Conservation (phyloP, 2,888 invertebrate genomes). For the Apamea anceps region DNA sequence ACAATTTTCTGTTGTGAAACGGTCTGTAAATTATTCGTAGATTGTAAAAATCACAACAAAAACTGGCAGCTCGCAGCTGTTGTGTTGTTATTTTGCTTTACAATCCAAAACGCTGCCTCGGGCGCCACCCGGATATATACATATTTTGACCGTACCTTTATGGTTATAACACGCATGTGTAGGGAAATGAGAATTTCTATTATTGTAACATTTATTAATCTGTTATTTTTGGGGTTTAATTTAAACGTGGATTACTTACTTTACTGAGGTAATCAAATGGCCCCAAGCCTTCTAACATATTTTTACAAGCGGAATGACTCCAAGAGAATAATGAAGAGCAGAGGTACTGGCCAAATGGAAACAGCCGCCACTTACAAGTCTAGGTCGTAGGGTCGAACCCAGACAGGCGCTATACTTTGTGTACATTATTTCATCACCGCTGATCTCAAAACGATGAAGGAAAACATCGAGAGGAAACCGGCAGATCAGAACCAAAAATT, state of each 20-base stretch:
- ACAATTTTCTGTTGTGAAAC: constrained; percentile 21
- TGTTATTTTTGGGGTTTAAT: constrained; percentile 1
- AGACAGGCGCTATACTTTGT: neutral
- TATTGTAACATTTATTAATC: constrained; percentile 13
- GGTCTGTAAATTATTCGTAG: constrained; percentile 51
- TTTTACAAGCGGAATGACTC: neutral
- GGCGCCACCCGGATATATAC: constrained; percentile 23
- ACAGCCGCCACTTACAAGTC: too few relatives aligned
- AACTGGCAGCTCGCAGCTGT: constrained; percentile 36
- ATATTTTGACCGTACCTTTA: constrained; percentile 27
- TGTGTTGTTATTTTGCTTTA: constrained; percentile 57
- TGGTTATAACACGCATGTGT: neutral
- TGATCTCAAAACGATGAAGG: neutral
- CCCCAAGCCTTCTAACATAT: neutral
- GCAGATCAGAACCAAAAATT: too few relatives aligned
- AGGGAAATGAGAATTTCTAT: constrained; percentile 18
- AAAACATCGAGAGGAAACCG: too few relatives aligned
- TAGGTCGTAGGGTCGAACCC: too few relatives aligned
- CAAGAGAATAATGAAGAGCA: too few relatives aligned
- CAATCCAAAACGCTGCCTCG: constrained; percentile 32
- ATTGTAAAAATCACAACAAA: constrained; percentile 56
- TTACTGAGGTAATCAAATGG: neutral
- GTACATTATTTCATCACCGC: neutral
- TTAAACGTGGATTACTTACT: neutral
- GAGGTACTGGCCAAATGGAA: too few relatives aligned